These are phyloP conservation scores for Cheilosia scutellata DNA, from an alignment of 2,888 invertebrate species.

Conservation along the genomic window DNA sequence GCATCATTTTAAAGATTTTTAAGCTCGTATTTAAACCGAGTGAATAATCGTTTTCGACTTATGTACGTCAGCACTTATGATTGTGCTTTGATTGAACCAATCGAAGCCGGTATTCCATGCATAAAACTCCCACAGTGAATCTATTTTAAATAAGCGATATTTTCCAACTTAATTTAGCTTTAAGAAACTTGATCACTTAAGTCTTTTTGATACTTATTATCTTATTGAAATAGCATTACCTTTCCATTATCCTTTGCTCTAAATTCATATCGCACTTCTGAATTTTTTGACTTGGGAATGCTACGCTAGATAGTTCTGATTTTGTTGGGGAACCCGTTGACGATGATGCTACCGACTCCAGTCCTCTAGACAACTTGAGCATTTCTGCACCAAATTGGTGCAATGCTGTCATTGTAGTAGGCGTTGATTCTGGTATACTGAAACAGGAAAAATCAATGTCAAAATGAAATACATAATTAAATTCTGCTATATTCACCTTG, in stretches of 20 bases:
- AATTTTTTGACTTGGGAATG: slow-evolving; percentile 75
- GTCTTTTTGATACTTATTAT: no score
- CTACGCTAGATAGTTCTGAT: slow-evolving; percentile 81
- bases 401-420: slow-evolving; percentile 93
- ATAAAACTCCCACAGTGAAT: no score
- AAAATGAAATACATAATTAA: neutral
- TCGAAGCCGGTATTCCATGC: no score
- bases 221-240: slow-evolving; percentile 8
- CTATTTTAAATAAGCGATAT: no score
- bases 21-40: no score
- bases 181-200: no score
- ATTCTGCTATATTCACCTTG: slow-evolving; percentile 84
- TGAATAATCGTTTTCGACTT: no score
- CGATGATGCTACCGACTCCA: slow-evolving; percentile 88
- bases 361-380: slow-evolving; percentile 92
- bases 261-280: slow-evolving; percentile 28
- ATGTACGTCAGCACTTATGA: no score
- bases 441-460: slow-evolving; percentile 10
- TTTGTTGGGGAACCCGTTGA: slow-evolving; percentile 82
- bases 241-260: slow-evolving; percentile 24
- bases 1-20: no score
- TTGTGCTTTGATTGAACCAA: no score
- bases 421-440: slow-evolving; percentile 88
- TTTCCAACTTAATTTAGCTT: no score
- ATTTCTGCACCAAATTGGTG: slow-evolving; percentile 95